Evolutionary conservation across 2,888 invertebrate genomes (phyloP).

Genomic region (Phyto melanocephala): DNA sequence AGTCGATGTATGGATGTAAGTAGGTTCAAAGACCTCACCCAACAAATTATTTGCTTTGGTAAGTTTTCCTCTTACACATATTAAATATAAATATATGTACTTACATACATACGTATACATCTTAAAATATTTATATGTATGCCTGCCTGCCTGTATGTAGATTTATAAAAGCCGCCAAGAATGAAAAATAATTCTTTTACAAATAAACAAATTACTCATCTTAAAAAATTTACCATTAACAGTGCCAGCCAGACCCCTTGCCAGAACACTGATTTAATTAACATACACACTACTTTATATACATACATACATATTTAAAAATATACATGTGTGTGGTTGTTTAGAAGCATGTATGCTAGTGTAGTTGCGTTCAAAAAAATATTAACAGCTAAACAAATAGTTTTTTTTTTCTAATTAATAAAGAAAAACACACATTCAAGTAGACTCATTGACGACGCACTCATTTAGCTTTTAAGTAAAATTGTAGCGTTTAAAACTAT

Average conservation of each 20-base stretch:
- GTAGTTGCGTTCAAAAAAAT: slow-evolving; percentile 41
- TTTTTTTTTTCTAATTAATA: slow-evolving; percentile 16
- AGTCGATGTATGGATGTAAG: background rate
- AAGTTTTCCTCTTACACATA: slow-evolving; percentile 20
- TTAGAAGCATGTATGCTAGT: background rate
- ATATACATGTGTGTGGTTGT: background rate
- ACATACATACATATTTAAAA: background rate
- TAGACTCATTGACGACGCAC: slow-evolving; percentile 30
- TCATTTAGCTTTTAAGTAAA: background rate
- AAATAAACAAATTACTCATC: slow-evolving; percentile 63
- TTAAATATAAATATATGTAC: slow-evolving; percentile 18
- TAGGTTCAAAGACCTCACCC: slow-evolving; percentile 63
- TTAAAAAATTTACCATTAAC: slow-evolving; percentile 31
- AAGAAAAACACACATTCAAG: slow-evolving; percentile 17
- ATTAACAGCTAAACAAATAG: slow-evolving; percentile 31
- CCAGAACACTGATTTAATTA: slow-evolving; percentile 43
- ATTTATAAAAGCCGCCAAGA: slow-evolving; percentile 56
- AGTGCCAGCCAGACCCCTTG: slow-evolving; percentile 33
- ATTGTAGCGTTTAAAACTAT: background rate
- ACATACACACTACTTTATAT: background rate
- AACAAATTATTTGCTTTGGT: slow-evolving; percentile 62
- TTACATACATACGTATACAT: background rate
- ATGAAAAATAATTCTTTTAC: slow-evolving; percentile 36
- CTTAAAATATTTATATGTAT: too few relatives aligned
- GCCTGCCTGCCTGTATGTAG: too few relatives aligned